Conservation (phyloP, 2,797 vertebrate species). For the Anguilla marmorata region DNA sequence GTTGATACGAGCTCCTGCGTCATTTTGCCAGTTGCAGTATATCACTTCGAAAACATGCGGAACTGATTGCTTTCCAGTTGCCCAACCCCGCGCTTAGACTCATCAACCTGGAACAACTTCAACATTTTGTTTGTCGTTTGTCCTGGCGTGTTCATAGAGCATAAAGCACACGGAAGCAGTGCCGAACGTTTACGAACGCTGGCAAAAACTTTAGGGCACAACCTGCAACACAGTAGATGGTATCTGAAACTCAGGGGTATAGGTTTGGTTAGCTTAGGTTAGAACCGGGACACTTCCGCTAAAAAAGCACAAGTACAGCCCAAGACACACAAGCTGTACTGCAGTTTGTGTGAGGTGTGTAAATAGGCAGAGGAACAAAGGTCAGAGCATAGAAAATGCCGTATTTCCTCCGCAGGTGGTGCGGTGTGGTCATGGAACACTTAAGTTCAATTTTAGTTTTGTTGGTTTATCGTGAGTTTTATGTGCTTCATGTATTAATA, state of each 20-base stretch:
- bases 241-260: constrained; percentile 46
- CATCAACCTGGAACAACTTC: not conserved
- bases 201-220: not conserved
- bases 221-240: constrained; percentile 39
- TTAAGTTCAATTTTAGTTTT: not conserved
- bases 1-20: constrained; percentile 13
- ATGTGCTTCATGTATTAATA: not conserved
- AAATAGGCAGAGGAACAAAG: not conserved
- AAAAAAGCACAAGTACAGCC: constrained; percentile 33
- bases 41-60: not conserved
- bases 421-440: not conserved
- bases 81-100: not conserved
- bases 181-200: too few relatives aligned
- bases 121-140: not conserved
- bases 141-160: not conserved
- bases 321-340: constrained; percentile 33
- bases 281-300: constrained; percentile 43
- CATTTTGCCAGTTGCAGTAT: not conserved
- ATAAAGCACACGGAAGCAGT: not conserved
- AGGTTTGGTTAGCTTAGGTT: constrained; percentile 46
- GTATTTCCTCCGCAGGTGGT: not conserved
- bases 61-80: not conserved
- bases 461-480: not conserved
- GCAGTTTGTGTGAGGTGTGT: not conserved
- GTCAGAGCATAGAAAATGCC: not conserved